Base-by-base conservation (phyloP, 1,140 invertebrate species). In the Cydia splendana region DNA sequence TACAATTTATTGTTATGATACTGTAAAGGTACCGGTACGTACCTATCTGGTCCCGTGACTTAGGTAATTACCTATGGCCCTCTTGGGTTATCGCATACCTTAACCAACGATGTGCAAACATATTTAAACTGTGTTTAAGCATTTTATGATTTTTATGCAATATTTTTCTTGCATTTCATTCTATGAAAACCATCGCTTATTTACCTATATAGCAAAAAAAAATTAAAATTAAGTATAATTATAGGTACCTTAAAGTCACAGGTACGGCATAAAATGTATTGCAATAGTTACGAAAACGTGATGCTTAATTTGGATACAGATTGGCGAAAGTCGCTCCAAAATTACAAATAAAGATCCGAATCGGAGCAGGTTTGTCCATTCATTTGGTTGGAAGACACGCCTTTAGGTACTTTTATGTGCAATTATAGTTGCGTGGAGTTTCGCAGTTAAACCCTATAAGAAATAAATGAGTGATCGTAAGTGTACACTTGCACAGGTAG, bases 311-410 rank as follows among this genome's bases (percentile, higher is more conserved):
- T 34, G 65, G 65, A 69, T 42, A 69, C 65, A 34, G 30, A 69
- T 69, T 69, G 65, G 65, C 65, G 65, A 69, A 69, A 69, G 65
- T 69, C 28, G 65, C 13, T 6, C 30, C 65, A 34, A 69, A 69
- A 69, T 69, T 69, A 69, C 15, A 20, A 69, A 34, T 34, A 38
- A 69, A 69, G 65, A 69, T 69, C 30, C 4, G 30, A 69, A 69
- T 69, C 65, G 28, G 65, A 69, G 30, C 65, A 38, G 65, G 65
- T 69, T 69, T 34, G 65, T n/a, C 12, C 30, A 69, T 69, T 34
- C n/a, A n/a, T 34, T 69, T 69, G 13, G 28, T 5, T 69, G 4
- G 15, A 18, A 57, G 53, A 57, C 30, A 38, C n/a, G 28, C 13
- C 12, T 65, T 69, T 69, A 34, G 30, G 1, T 34, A 24, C 24